Conservation (phyloP, 1,140 invertebrate species). For the Neuroterus valhalla region DNA sequence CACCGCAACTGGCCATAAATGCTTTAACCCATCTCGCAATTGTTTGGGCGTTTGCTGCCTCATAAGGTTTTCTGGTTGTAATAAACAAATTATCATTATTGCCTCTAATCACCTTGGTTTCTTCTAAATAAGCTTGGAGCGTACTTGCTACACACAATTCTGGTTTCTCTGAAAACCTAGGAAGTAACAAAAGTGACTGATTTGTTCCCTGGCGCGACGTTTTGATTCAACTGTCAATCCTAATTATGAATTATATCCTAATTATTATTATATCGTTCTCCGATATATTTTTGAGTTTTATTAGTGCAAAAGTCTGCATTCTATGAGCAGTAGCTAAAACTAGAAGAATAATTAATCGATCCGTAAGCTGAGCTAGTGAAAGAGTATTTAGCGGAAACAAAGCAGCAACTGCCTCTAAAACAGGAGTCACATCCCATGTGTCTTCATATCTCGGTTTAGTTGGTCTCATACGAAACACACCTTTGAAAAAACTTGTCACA, state of each 20-base stretch:
- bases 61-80: not conserved
- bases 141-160: constrained; percentile 29
- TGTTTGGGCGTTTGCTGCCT: not conserved
- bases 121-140: not conserved
- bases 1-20: not conserved
- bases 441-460: constrained; percentile 38
- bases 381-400: constrained; percentile 31
- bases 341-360: constrained; percentile 38
- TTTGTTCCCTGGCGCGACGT: constrained; percentile 1
- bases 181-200: constrained; percentile 32
- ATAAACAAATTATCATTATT: too few species aligned
- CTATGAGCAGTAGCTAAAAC: constrained; percentile 48
- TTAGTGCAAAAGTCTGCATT: constrained; percentile 40
- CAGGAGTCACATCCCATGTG: constrained; percentile 35
- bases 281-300: constrained; percentile 27
- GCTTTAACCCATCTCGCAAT: not conserved
- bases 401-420: constrained; percentile 31
- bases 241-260: constrained; percentile 32
- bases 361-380: constrained; percentile 16
- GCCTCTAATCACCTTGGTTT: too few species aligned
- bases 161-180: constrained; percentile 26
- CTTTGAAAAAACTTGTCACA: constrained; percentile 35
- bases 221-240: constrained; percentile 25
- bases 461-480: constrained; percentile 33
- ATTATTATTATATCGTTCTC: not conserved